phyloP scores from a whole-genome alignment of 2,113 vertebrate genomes.

The Cyphomyrus discorhynchus region DNA sequence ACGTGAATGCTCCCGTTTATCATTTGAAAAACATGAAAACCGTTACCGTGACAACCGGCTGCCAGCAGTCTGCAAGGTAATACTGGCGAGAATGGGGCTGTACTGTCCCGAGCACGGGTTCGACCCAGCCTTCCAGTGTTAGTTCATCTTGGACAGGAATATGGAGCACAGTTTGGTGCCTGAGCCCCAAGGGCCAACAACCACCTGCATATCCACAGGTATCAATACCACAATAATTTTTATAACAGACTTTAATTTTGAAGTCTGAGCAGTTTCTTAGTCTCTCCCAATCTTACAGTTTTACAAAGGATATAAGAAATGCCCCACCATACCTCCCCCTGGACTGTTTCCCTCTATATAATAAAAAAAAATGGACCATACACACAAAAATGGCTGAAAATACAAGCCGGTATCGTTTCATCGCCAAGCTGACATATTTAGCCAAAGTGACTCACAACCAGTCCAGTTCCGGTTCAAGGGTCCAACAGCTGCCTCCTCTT shows the following conservation, averaged over 20 bases:
- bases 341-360: neutral
- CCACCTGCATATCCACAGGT: neutral
- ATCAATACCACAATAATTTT: neutral
- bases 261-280: neutral
- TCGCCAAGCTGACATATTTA: neutral
- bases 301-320: neutral
- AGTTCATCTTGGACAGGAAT: neutral
- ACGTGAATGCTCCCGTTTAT: neutral
- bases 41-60: slow-evolving; percentile 11
- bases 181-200: neutral
- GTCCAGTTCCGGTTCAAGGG: neutral
- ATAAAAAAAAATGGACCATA: neutral
- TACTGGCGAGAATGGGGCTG: neutral
- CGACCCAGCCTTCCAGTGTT: neutral
- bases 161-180: neutral
- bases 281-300: neutral
- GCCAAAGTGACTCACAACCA: neutral
- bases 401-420: neutral
- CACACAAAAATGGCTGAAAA: neutral
- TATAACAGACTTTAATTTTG: neutral
- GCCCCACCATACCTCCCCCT: neutral
- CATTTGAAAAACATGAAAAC: neutral
- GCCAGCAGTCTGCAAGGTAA: neutral
- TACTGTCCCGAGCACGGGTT: neutral
- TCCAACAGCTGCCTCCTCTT: neutral